Base-by-base conservation (phyloP, 2,888 invertebrate genomes). In the Pegoplata infirma region DNA sequence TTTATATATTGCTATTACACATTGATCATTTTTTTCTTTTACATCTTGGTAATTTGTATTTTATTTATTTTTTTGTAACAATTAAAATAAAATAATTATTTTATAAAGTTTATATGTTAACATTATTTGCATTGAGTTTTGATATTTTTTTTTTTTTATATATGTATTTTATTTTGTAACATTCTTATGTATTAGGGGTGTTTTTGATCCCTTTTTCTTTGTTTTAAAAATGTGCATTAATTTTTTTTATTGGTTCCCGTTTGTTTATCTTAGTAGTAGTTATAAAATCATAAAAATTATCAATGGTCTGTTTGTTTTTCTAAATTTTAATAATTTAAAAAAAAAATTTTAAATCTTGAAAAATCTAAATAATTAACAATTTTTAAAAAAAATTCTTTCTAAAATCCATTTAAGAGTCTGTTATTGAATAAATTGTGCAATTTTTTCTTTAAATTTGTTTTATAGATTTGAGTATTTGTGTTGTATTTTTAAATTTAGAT, bases 201-300 rank as follows among this genome's bases (percentile, higher is more conserved):
- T 49, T 6, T 25, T 75, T 75, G 75, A 72, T 72, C 71, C 79
- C 71, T 67, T 53, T 53, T 25, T 25, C 25, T n/a, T 32, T 32
- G 32, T 32, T 32, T 56, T 49, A 71, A n/a, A n/a, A 56, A 67
- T 71, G 71, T 79, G 63, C 71, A 74, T 66, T 69, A 73, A 44
- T 28, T 44, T 66, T 16, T 77, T 8, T 56, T 56, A 51, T 73
- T 74, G 73, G 63, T 64, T 64, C 77, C 64, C 53, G 66, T 61
- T 49, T 53, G 36, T 71, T 68, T 72, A 76, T 80, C 80, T 76
- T 76, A 76, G 76, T 69, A 76, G 76, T 76, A 76, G 36, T 80
- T 63, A 56, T 51, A 1, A 10, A 63, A 69, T n/a, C n/a, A 28
- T 72, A 40, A 47, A 10, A 44, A 49, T 51, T 46, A 14, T 47